Conservation (phyloP, 2,888 invertebrate species). For the Peribatodes rhomboidaria region DNA sequence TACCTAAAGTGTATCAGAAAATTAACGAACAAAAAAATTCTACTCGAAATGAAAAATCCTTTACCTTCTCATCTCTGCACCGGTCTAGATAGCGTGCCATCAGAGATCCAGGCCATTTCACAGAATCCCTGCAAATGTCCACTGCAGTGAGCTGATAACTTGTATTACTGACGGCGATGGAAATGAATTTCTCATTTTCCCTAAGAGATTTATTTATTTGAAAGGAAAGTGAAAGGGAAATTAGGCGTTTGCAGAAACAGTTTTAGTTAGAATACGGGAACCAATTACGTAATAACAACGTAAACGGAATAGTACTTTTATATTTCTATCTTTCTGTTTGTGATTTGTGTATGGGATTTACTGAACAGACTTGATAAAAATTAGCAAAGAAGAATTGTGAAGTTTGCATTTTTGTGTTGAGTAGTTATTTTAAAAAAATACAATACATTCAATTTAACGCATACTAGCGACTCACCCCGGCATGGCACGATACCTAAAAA, state of each 20-base stretch:
- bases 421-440: too few species aligned
- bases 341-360: too few species aligned
- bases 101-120: slow-evolving; percentile 27
- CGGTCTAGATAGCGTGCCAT: slow-evolving; percentile 8
- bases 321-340: too few species aligned
- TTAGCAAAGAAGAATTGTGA: too few species aligned
- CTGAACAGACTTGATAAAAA: too few species aligned
- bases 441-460: too few species aligned
- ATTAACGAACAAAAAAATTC: neutral
- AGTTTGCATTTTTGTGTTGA: too few species aligned
- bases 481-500: too few species aligned
- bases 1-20: neutral
- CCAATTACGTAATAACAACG: too few species aligned
- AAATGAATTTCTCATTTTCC: slow-evolving; percentile 22
- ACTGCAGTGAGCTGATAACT: slow-evolving; percentile 35
- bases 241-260: neutral
- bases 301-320: too few species aligned
- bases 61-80: neutral
- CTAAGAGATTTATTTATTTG: slow-evolving; percentile 2
- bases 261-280: neutral
- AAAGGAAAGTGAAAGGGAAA: neutral
- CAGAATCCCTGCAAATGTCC: slow-evolving; percentile 35
- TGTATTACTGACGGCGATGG: slow-evolving; percentile 12
- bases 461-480: too few species aligned
- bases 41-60: neutral